These are phyloP conservation scores for Sebastes kiyomatsui DNA, from an alignment of 2,797 vertebrate species.

Conservation along the genomic window DNA sequence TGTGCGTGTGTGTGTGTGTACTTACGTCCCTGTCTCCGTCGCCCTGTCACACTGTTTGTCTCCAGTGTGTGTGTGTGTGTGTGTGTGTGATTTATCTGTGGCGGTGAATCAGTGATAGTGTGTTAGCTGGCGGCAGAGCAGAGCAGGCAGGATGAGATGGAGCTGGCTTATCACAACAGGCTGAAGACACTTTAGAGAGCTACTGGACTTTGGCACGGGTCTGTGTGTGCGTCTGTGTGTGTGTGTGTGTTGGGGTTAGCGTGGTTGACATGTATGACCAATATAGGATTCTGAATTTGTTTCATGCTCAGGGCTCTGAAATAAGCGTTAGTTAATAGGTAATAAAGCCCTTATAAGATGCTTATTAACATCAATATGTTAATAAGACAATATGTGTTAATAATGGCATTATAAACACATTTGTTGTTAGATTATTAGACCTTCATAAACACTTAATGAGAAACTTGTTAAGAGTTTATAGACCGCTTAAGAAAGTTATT, in stretches of 20 bases:
- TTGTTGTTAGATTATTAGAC: too few relatives aligned
- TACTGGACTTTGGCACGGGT: conserved; percentile 24
- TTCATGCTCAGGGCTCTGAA: not conserved
- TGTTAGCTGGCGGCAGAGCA: conserved; percentile 65
- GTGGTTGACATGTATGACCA: not conserved
- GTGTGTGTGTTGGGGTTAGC: not conserved
- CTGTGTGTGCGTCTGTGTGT: not conserved
- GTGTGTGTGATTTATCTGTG: conserved; percentile 19
- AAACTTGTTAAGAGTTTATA: too few relatives aligned
- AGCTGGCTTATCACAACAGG: conserved; percentile 54
- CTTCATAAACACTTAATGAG: too few relatives aligned
- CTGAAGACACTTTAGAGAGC: conserved; percentile 44
- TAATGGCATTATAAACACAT: too few relatives aligned
- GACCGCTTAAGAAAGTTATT: too few relatives aligned
- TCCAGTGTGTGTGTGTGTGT: not conserved
- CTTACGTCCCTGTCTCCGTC: conserved; percentile 43
- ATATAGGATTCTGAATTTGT: not conserved
- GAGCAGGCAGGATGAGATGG: conserved; percentile 46
- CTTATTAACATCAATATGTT: not conserved
- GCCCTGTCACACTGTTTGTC: conserved; percentile 31
- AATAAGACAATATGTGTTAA: too few relatives aligned
- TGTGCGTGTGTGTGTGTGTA: not conserved
- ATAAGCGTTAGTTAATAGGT: not conserved
- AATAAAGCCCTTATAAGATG: not conserved
- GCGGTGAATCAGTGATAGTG: conserved; percentile 64